Evolutionary conservation across 2,797 vertebrate genomes (phyloP), one percentile per base, ranked within the genome.

Genomic region (Intellagama lesueurii): DNA sequence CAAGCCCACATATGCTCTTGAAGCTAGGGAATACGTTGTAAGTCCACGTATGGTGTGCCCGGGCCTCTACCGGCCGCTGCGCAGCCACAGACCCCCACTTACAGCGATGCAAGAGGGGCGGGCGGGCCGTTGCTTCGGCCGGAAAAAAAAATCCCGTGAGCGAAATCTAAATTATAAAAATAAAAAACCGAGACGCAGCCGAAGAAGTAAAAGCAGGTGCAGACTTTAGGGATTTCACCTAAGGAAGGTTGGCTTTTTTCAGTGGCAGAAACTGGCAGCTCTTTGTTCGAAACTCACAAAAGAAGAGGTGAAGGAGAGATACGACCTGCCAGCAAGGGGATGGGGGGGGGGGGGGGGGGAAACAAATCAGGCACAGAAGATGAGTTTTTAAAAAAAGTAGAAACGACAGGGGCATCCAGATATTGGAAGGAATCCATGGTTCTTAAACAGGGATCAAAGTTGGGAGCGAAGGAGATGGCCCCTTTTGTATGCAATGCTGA

Each of bases 1-100:
- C 96, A 98, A 97, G 94, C 98, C 98, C 96, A 99, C 99, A 91
- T 98, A 97, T 97, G 99, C 99, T 96, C 94, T 98, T 97, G 98
- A 99, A 98, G 99, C 99, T 97, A 99, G 99, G 97, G 97, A 98
- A 93, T 99, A 99, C 96, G 96, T 99, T 98, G 98, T 99, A 99
- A 99, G 99, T 99, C 96, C 91, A 90, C 91, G 94, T 94, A 94
- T 94, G 96, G 93, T 88, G 93, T 89, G 91, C 90, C 81, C 22
- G 86, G 93, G 95, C 95, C 95, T 95, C 92, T 92, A 87, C 3
- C 3, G 17, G 93, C 96, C 91, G 91, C 92, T 92, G 90, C 97
- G 94, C 97, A 97, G 97, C 94, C 98, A 97, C 96, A 97, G 97
- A 98, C 97, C 4, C 97, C 97, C 96, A 92, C 93, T 92, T 96